Conservation (phyloP, 2,797 vertebrate species). For the Spheniscus humboldti region DNA sequence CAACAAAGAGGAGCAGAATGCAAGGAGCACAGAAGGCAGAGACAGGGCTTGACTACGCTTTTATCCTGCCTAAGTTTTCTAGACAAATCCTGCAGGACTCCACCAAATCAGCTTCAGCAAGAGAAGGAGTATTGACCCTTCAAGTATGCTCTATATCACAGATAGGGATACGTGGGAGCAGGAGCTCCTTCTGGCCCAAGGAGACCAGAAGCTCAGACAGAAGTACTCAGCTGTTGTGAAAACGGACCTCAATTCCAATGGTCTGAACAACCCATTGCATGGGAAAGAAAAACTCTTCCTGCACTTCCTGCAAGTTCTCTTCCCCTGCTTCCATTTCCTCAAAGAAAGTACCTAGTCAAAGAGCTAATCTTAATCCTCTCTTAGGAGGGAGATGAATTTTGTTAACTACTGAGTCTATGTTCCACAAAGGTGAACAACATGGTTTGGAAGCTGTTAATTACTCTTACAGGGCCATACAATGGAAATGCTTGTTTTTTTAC, state of each 20-base stretch:
- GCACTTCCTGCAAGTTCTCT: not conserved
- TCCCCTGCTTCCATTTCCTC: not conserved
- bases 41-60: not conserved
- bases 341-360: not conserved
- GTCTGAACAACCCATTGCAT: not conserved
- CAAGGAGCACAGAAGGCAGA: not conserved
- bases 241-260: not conserved
- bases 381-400: not conserved
- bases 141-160: not conserved
- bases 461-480: not conserved
- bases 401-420: not conserved
- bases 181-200: not conserved
- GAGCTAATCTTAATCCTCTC: not conserved
- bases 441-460: not conserved
- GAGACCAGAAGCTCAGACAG: not conserved
- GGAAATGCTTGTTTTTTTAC: not conserved
- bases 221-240: not conserved
- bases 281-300: not conserved
- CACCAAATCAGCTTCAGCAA: not conserved
- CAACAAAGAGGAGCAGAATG: not conserved
- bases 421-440: not conserved
- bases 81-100: not conserved
- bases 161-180: not conserved
- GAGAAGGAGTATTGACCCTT: not conserved
- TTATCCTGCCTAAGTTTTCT: not conserved